A percentile compares a stretch with the other conserved stretches of the same genome.
phyloP scores from a whole-genome alignment of 2,888 invertebrate species.

The Agriotes lineatus region DNA sequence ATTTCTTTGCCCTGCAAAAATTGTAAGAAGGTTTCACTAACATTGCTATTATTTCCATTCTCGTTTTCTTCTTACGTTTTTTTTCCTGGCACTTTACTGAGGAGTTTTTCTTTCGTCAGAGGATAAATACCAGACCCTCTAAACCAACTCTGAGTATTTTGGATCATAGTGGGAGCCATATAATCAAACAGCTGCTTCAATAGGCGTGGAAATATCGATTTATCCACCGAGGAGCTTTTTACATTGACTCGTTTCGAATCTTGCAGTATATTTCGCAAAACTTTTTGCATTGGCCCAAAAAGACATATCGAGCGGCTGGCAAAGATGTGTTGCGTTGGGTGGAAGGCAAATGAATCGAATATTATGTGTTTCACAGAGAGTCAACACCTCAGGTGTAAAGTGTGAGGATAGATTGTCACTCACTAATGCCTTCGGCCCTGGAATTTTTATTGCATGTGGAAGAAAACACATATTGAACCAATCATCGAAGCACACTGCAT shows the following conservation, averaged over 20 bases:
- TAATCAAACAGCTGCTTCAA: not conserved
- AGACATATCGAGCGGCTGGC: slow-evolving; percentile 48
- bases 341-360: slow-evolving; percentile 54
- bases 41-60: not conserved
- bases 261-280: slow-evolving; percentile 45
- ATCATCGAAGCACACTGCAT: not conserved
- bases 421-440: slow-evolving; percentile 55
- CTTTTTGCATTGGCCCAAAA: slow-evolving; percentile 48
- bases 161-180: not conserved
- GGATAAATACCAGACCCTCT: not conserved
- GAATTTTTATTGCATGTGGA: slow-evolving; percentile 25
- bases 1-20: not conserved
- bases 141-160: not conserved
- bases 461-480: slow-evolving; percentile 9
- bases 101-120: not conserved
- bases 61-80: not conserved
- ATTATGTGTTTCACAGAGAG: slow-evolving; percentile 52
- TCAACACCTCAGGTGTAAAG: slow-evolving; percentile 49
- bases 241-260: slow-evolving; percentile 4
- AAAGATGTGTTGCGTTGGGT: slow-evolving; percentile 45
- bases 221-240: not conserved
- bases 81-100: not conserved
- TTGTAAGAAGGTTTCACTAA: not conserved
- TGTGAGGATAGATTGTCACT: slow-evolving; percentile 58
- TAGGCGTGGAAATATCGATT: not conserved